Evolutionary conservation across 2,888 invertebrate genomes (phyloP), one percentile per base, ranked within the genome.

Genomic region (Drosophila infuscata): DNA sequence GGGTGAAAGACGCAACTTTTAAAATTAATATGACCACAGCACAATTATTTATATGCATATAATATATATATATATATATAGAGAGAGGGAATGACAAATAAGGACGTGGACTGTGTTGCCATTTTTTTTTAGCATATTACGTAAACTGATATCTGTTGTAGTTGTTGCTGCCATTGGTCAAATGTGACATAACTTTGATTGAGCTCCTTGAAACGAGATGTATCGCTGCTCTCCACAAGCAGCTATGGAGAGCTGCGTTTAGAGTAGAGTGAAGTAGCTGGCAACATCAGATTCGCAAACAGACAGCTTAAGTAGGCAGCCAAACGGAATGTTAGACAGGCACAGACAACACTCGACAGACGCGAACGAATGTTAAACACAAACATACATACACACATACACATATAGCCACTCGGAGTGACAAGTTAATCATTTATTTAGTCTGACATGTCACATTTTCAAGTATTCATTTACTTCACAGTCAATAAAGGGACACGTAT

Each of bases 391-490:
- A 61, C 59, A 36, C 65, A 41, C 30, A 43, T 17, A 36, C 63
- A 43, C 29, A 61, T 66, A 67, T 57, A 51, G 54, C 59, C 54
- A 69, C 82, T 70, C 56, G 69, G 69, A 75, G 71, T 82, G 89
- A 80, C 89, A 88, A 90, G 82, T 90, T 88, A 88, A 88, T 88
- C 87, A 90, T 88, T 88, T 90, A 90, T 89, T 88, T 77, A 74
- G 76, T 75, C 76, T 87, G 80, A 87, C 90, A 87, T 89, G 89
- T 82, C 89, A 87, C 89, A 68, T 83, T 76, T 79, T 90, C 82
- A 84, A 90, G 89, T 87, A 90, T 87, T 88, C 82, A 90, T 89
- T 79, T 83, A 87, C 76, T 82, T 76, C 57, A 57, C 63, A 62
- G 64, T 68, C 79, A 43, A 65, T 70, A 51, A 62, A 52, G 29